These are phyloP conservation scores for Rhinopomastus cyanomelas DNA, from an alignment of 2,113 vertebrate species.

Conservation along the genomic window DNA sequence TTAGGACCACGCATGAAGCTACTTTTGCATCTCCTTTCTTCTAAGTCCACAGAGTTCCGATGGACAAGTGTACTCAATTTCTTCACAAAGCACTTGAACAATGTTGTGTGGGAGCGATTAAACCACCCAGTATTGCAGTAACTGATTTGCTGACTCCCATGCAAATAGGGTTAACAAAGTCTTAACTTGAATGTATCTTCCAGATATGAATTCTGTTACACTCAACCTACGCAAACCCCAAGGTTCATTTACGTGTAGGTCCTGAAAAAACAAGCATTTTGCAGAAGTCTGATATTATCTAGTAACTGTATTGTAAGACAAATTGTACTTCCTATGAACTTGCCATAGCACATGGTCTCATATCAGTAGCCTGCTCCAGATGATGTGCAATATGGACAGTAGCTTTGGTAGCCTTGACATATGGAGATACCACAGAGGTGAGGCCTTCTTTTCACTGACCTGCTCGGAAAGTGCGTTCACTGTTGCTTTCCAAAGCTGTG, in stretches of 20 bases:
- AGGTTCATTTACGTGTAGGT: background rate
- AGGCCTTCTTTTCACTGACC: background rate
- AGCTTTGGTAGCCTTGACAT: background rate
- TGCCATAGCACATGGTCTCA: background rate
- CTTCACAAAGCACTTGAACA: background rate
- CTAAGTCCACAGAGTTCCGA: fast-evolving
- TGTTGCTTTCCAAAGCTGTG: background rate
- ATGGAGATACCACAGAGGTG: background rate
- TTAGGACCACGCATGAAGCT: background rate
- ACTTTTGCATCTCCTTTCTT: background rate
- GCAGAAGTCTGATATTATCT: constrained; percentile 52
- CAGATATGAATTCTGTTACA: background rate
- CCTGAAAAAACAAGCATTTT: constrained; percentile 42
- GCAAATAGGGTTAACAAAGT: background rate
- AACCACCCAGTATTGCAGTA: background rate
- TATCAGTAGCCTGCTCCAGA: background rate
- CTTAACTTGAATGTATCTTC: background rate
- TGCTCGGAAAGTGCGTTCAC: background rate
- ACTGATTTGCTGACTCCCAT: fast-evolving
- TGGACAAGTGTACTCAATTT: background rate
- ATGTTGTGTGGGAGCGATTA: background rate
- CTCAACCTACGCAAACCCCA: background rate
- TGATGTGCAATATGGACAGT: background rate
- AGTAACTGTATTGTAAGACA: background rate
- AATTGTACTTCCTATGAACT: background rate